Evolutionary conservation across 2,113 vertebrate genomes (phyloP).

Genomic region (Gorsachius goisagi): DNA sequence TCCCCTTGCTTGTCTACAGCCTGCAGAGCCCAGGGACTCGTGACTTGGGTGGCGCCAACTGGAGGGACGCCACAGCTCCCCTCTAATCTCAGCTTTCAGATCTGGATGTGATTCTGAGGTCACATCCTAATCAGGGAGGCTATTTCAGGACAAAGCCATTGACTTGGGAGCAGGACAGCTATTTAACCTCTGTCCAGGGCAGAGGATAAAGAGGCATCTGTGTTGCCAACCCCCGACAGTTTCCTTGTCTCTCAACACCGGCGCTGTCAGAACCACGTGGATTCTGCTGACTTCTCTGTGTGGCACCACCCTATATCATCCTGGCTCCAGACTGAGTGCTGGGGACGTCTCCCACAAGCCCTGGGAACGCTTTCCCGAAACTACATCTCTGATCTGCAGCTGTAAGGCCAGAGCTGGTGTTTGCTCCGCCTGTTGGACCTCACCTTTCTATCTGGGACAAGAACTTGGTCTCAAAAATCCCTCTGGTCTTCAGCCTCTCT

Average conservation of each 20-base stretch:
- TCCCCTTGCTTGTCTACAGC: fast-evolving
- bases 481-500: conserved; percentile 89
- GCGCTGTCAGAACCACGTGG: neutral
- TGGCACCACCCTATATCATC: neutral
- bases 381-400: neutral
- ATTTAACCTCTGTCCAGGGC: neutral
- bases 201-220: neutral
- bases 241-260: neutral
- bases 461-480: conserved; percentile 97
- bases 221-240: neutral
- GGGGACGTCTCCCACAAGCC: neutral
- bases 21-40: neutral
- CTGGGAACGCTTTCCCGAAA: too few relatives aligned
- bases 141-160: neutral
- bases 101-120: neutral
- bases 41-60: fast-evolving
- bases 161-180: neutral
- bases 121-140: neutral
- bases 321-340: neutral
- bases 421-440: neutral
- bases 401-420: neutral
- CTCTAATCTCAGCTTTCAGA: neutral
- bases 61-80: neutral
- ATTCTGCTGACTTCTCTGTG: neutral
- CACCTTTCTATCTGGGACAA: conserved; percentile 97